Evolutionary conservation across 2,888 invertebrate genomes (phyloP), one percentile per base, ranked within the genome.

Genomic region (Drosophila meridionalis): DNA sequence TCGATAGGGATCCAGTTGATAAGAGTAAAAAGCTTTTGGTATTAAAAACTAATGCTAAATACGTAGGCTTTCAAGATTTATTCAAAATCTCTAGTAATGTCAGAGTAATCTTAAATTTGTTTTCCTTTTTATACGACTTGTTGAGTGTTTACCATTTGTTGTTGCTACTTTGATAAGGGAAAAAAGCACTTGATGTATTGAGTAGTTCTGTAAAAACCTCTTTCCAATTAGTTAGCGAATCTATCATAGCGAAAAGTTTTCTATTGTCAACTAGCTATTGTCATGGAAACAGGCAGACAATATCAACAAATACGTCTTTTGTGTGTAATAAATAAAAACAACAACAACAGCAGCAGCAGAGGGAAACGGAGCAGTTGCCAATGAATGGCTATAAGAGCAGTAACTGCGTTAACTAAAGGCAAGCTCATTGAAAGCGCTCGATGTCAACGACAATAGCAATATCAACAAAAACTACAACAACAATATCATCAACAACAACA

Each of bases 231-330:
- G 55, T 62, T 43, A 50, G 43, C 45, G 65, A 52, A 67, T 67
- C 55, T 65, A 69, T 69, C 61, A 59, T 60, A 56, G 34, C 40
- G 45, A 48, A 61, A 50, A 63, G 50, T 26, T 56, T 62, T 47
- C 48, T 32, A 73, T 87, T 85, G 87, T 73, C 66, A 28, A 40
- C 40, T 38, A 26, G 53, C 45, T 48, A 70, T 83, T 86, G 73
- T 82, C 65, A 55, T 47, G 64, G 63, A 79, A 71, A 53, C 55
- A 69, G 70, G 53, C 68, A 64, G 61, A 63, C 52, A 56, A 68
- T 61, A 65, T 78, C 73, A 73, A 70, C 72, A 79, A 80, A 71
- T 78, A 71, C 20, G 70, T 14, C 64, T 72, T 71, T 78, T 78
- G 75, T 74, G 71, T 68, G 60, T 60, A 75, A 71, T 69, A 75